Base-by-base conservation (phyloP, 2,888 invertebrate species). In the Phlogophora meticulosa region DNA sequence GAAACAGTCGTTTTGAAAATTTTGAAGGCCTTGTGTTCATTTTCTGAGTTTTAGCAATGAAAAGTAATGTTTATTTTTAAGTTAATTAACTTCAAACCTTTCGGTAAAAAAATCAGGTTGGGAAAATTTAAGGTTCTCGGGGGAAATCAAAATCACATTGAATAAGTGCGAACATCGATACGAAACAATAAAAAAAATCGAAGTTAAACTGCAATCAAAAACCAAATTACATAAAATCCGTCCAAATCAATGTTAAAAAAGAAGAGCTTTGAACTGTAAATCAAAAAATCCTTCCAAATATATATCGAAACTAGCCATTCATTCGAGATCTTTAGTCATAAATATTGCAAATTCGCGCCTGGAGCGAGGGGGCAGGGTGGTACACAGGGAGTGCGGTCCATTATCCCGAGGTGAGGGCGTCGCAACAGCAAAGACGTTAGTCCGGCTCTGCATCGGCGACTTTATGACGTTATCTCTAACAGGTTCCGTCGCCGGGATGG, bases 391-490 rank as follows among this genome's bases (percentile, higher is more conserved):
- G 89, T 82, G 88, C 83, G 87, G 91, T 93, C 93, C 93, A 94
- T 94, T 94, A 94, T 93, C 90, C 88, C 88, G 90, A 90, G 90
- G 93, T 91, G 91, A 91, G 91, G 91, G 89, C 90, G 89, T 86
- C 89, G 87, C 91, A 91, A 90, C 92, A 92, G 92, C 93, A 92
- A 94, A 94, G 93, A 93, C 92, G 93, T 92, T 93, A 93, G 93
- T 93, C 94, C 93, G 92, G 92, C 92, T 91, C 92, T 92, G 93
- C 93, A 90, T 92, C 92, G 92, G 91, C 89, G 94, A 94, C 92
- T 94, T 95, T 95, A 94, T 94, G 93, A 95, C 94, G 93, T 95
- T 95, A 95, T 94, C 94, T 92, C 93, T 94, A 94, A 94, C 94
- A 94, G 94, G 93, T 92, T 93, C 89, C 88, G 91, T 91, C 93